Conservation (phyloP, 2,113 vertebrate species). For the Nannospalax galili region DNA sequence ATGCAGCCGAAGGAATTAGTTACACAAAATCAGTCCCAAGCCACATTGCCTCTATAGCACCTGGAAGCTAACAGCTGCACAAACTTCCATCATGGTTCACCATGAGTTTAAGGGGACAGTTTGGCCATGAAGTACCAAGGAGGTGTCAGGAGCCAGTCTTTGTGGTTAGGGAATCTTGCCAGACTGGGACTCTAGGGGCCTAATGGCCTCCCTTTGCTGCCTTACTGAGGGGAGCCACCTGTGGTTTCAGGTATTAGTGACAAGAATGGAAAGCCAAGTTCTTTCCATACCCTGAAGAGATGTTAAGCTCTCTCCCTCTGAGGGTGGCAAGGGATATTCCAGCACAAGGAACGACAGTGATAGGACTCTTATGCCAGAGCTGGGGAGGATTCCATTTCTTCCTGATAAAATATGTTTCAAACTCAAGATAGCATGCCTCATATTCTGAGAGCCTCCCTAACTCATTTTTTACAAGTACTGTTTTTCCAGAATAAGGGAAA, state of each 20-base stretch:
- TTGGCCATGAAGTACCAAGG: neutral
- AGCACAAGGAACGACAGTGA: neutral
- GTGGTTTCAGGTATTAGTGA: neutral
- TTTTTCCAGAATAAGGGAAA: neutral
- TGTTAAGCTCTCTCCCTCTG: neutral
- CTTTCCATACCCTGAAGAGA: neutral
- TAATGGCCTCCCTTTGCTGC: neutral
- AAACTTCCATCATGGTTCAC: neutral
- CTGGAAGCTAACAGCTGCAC: slow-evolving; percentile 16
- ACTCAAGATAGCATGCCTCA: neutral
- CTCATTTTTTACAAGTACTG: neutral
- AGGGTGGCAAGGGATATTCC: neutral
- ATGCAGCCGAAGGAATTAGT: neutral
- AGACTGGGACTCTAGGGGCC: neutral
- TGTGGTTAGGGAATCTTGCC: neutral
- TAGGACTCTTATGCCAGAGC: neutral
- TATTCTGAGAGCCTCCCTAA: neutral
- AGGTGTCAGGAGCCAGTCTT: neutral
- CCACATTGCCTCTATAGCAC: neutral
- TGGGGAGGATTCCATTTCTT: neutral
- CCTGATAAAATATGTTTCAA: slow-evolving; percentile 25
- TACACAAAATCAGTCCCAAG: neutral
- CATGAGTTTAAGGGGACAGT: neutral
- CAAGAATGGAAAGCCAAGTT: neutral
- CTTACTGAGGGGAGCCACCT: neutral